Evolutionary conservation across 2,797 vertebrate genomes (phyloP), one percentile per base, ranked within the genome.

Genomic region (Parauchenoglanis punctatus): DNA sequence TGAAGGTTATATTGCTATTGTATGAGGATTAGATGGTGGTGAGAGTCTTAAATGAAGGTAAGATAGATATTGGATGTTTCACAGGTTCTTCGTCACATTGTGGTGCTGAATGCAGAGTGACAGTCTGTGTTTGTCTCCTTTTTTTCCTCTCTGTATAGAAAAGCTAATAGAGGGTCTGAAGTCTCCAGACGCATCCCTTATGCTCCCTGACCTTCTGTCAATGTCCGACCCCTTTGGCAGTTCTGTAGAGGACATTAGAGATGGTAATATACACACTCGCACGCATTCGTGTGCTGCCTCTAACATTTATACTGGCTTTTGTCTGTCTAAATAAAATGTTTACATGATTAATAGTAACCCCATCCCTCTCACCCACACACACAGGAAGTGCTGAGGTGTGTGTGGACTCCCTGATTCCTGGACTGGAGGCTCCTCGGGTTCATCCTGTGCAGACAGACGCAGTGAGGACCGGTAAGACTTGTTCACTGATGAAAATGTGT

Each of bases 131-230:
- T 40, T 25, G 11, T 40, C 31, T 81, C 13, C 20, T n/a, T 72
- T 59, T 59, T 65, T 13, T 40, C 63, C 23, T 91, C 89, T 10
- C 28, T 90, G 91, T 94, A 90, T 93, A 99, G 99, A 98, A 94
- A 99, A 99, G 94, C 96, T 99, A 93, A 99, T 99, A 89, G 98
- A 99, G 95, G 98, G 99, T 91, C 97, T 99, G 89, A 99, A 99
- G 95, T 99, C 98, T 95, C 99, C 99, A 61, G 98, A 99, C 90
- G 96, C 96, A 58, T 96, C 97, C 0, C 97, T 99, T 85, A 96
- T 99, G 95, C 97, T 99, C 88, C 97, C 98, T 8, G 97, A 99
- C 89, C 96, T 99, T 90, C 95, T 99, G 93, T 98, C 97, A 85
- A 94, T 99, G 89, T 95, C 97, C 35, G 98, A 99, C 93, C 99